Percentiles rank a stretch among this genome's conserved stretches.
Conservation (phyloP, 2,113 vertebrate genomes). For the Dascyllus trimaculatus region DNA sequence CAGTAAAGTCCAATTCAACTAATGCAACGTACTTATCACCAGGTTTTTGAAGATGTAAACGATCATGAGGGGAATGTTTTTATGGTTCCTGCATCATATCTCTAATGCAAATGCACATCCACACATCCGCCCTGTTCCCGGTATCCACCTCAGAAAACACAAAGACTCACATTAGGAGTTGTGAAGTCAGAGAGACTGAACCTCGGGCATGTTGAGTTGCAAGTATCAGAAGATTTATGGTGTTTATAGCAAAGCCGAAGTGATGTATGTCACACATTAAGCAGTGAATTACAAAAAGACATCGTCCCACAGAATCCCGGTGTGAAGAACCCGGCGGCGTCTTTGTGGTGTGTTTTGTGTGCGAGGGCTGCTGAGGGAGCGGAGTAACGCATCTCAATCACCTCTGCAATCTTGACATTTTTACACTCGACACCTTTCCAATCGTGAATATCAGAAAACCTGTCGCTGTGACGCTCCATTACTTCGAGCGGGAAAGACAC, state of each 20-base stretch:
- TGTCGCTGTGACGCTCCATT: background rate
- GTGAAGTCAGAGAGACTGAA: conserved; percentile 10
- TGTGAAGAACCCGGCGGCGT: background rate
- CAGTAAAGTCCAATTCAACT: background rate
- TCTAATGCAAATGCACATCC: conserved; percentile 28
- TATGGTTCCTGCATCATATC: conserved; percentile 7
- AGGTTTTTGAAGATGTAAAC: background rate
- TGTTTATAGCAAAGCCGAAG: conserved; percentile 45
- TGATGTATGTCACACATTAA: conserved; percentile 51
- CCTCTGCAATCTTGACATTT: conserved; percentile 1
- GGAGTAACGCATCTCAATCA: background rate
- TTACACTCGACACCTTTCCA: conserved; percentile 3
- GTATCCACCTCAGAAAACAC: background rate
- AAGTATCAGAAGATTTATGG: conserved; percentile 30
- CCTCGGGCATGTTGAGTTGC: background rate
- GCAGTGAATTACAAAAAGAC: conserved; percentile 19
- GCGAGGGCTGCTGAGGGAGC: background rate
- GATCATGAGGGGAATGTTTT: background rate
- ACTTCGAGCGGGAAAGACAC: background rate
- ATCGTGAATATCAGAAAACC: conserved; percentile 1
- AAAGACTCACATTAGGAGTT: conserved; percentile 17
- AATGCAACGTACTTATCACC: conserved; percentile 15
- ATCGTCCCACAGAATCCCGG: background rate
- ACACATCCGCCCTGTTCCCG: background rate
- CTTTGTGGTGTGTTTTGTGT: background rate